phyloP scores from a whole-genome alignment of 2,113 vertebrate genomes.

The Steatornis caripensis region DNA sequence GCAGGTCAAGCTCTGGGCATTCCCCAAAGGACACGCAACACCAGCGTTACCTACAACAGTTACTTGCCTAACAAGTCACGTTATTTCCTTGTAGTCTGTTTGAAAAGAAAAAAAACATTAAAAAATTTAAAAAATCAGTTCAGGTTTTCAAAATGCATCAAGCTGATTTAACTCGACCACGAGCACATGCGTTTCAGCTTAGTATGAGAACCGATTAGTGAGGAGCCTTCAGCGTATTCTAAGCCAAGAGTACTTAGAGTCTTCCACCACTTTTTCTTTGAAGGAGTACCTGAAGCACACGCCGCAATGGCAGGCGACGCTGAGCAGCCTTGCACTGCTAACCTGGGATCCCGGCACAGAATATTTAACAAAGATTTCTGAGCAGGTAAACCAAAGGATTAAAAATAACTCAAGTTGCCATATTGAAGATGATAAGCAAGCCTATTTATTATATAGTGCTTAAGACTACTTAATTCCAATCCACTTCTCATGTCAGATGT shows the following conservation, averaged over 20 bases:
- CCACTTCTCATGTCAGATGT: not conserved
- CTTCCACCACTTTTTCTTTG: not conserved
- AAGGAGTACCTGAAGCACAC: accelerated
- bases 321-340: not conserved
- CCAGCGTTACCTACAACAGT: not conserved
- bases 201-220: not conserved
- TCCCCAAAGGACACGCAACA: no score
- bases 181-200: accelerated
- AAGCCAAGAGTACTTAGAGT: accelerated
- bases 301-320: not conserved
- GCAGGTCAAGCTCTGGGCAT: not conserved
- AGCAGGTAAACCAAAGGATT: constrained; percentile 20
- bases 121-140: not conserved
- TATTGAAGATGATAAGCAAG: not conserved
- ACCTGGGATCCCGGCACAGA: not conserved
- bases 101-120: no score
- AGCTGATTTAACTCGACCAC: not conserved
- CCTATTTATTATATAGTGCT: not conserved
- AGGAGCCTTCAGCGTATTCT: not conserved
- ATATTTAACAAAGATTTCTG: not conserved
- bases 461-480: constrained; percentile 26
- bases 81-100: not conserved
- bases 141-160: not conserved
- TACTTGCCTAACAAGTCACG: no score
- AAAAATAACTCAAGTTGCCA: not conserved